These are phyloP conservation scores for Desmophyllum pertusum DNA, from an alignment of 92 coral and sea anemone species.

Conservation along the genomic window DNA sequence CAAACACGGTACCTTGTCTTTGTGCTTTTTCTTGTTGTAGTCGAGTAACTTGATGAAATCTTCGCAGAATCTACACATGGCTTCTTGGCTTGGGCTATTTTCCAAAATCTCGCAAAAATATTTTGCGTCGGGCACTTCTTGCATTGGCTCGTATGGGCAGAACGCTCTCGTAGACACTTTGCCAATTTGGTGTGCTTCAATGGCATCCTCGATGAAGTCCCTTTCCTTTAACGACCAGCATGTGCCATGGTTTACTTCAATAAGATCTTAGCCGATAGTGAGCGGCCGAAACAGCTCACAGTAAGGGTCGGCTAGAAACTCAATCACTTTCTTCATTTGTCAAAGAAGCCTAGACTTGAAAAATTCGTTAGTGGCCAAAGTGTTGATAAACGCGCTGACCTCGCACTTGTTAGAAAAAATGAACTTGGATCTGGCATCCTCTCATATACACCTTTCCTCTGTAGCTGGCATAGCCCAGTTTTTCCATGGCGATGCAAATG, in stretches of 20 bases:
- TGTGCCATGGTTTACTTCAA: slow-evolving; percentile 40
- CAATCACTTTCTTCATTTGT: slow-evolving; percentile 41
- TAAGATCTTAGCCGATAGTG: slow-evolving; percentile 38
- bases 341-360: slow-evolving; percentile 32
- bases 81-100: neutral
- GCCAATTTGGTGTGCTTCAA: slow-evolving; percentile 9
- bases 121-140: slow-evolving; percentile 14
- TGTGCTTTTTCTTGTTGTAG: neutral
- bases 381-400: slow-evolving; percentile 36
- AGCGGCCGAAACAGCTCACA: slow-evolving; percentile 36
- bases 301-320: slow-evolving; percentile 47
- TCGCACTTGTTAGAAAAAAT: slow-evolving; percentile 44
- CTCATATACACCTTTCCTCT: slow-evolving; percentile 47
- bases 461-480: slow-evolving; percentile 37
- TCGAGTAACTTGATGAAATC: neutral
- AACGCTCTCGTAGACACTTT: slow-evolving; percentile 23
- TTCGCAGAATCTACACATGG: neutral
- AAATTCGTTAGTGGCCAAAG: slow-evolving; percentile 42
- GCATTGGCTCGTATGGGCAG: neutral
- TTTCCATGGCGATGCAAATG: slow-evolving; percentile 43
- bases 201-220: slow-evolving; percentile 22
- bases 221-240: slow-evolving; percentile 48
- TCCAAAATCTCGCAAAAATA: slow-evolving; percentile 30
- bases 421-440: slow-evolving; percentile 15
- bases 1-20: neutral